Conservation (phyloP, 2,797 vertebrate species). For the Microctenopoma stevenorrisi region DNA sequence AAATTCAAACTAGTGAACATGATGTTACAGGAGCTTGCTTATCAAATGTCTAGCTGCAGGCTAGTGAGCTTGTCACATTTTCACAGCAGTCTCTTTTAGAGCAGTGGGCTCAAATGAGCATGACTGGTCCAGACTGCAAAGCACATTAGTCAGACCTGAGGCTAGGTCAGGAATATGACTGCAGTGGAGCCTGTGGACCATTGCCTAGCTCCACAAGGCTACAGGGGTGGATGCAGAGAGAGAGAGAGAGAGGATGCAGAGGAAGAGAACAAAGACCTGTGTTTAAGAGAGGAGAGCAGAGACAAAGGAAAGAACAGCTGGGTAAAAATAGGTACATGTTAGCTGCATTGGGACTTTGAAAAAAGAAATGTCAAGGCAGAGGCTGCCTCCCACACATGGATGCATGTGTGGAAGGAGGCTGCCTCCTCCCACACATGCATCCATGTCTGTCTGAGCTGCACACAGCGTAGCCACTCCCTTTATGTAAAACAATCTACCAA, state of each 20-base stretch:
- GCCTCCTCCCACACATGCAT: constrained; percentile 40
- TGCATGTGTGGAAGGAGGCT: constrained; percentile 58
- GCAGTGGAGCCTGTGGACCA: constrained; percentile 61
- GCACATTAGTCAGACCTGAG: constrained; percentile 56
- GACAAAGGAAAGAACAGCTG: constrained; percentile 55
- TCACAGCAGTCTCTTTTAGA: constrained; percentile 31
- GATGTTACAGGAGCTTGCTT: constrained; percentile 40
- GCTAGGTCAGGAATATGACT: constrained; percentile 62
- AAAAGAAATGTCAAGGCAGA: constrained; percentile 34
- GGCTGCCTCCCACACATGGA: constrained; percentile 39
- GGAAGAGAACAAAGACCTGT: constrained; percentile 73
- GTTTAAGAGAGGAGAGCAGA: constrained; percentile 35
- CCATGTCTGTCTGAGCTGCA: constrained; percentile 57
- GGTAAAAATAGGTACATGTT: constrained; percentile 53
- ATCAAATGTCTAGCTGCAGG: constrained; percentile 47
- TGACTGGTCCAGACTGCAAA: constrained; percentile 56
- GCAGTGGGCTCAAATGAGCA: constrained; percentile 37
- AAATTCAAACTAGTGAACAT: constrained; percentile 28
- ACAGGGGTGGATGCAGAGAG: constrained; percentile 65
- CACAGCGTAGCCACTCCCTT: constrained; percentile 72
- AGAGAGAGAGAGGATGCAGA: constrained; percentile 34
- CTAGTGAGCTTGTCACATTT: constrained; percentile 51
- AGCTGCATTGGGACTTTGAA: constrained; percentile 35
- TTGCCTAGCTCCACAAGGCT: constrained; percentile 52
- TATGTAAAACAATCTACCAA: constrained; percentile 18